phyloP scores from a whole-genome alignment of 2,888 invertebrate species.

The Nomada goodeniana region DNA sequence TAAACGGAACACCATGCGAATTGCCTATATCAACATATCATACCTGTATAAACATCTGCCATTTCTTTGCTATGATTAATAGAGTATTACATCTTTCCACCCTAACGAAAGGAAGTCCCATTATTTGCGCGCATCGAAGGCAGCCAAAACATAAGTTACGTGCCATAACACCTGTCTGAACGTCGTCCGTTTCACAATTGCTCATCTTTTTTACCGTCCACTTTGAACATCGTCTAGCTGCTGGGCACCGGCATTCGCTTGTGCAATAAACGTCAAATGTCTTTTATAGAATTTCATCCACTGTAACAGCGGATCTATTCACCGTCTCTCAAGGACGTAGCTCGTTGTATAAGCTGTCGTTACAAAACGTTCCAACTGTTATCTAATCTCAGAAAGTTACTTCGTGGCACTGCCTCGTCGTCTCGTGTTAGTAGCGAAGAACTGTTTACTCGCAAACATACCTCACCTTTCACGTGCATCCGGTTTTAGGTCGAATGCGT shows the following conservation, averaged over 20 bases:
- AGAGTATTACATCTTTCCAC: too few species aligned
- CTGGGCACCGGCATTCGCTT: constrained; percentile 23
- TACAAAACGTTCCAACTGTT: constrained; percentile 62
- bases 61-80: too few species aligned
- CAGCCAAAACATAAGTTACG: constrained; percentile 39
- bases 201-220: constrained; percentile 26
- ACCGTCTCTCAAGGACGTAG: constrained; percentile 48
- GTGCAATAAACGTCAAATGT: constrained; percentile 61
- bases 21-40: too few species aligned
- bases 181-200: constrained; percentile 29
- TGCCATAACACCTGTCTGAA: constrained; percentile 1
- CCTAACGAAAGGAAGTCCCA: too few species aligned
- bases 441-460: constrained; percentile 66
- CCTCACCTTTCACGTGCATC: constrained; percentile 47
- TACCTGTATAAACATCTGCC: too few species aligned
- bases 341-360: constrained; percentile 57
- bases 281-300: constrained; percentile 40
- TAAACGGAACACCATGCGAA: too few species aligned
- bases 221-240: constrained; percentile 28
- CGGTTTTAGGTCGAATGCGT: constrained; percentile 34
- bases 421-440: constrained; percentile 55
- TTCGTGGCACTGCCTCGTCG: constrained; percentile 31
- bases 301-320: constrained; percentile 9
- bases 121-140: neutral
- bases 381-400: constrained; percentile 65